These are phyloP conservation scores for Agonum fuliginosum DNA, from an alignment of 2,888 invertebrate genomes.

Conservation along the genomic window DNA sequence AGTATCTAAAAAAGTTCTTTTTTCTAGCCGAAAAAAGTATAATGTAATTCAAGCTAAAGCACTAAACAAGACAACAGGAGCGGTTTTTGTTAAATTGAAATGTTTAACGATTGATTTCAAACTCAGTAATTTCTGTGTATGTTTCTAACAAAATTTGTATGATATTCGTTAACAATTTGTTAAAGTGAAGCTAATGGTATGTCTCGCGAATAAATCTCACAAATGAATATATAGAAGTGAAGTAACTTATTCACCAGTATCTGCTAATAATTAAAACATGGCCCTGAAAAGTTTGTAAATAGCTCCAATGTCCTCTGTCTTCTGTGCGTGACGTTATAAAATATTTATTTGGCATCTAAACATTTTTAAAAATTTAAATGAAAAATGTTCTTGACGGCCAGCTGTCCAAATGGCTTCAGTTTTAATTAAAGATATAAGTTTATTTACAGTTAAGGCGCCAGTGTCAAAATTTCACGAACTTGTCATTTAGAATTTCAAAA, in stretches of 20 bases:
- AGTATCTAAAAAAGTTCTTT: too few relatives aligned
- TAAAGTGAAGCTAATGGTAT: too few relatives aligned
- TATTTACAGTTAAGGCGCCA: slow-evolving; percentile 5
- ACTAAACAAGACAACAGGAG: too few relatives aligned
- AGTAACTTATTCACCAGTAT: neutral
- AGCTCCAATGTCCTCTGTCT: neutral
- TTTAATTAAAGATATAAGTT: slow-evolving; percentile 17
- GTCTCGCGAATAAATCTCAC: too few relatives aligned
- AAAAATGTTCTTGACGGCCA: neutral
- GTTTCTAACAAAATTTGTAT: too few relatives aligned
- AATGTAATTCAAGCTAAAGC: too few relatives aligned
- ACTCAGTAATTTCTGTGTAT: too few relatives aligned
- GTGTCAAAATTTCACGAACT: neutral
- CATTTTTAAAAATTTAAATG: slow-evolving; percentile 6
- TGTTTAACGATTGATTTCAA: too few relatives aligned
- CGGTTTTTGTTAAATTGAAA: too few relatives aligned
- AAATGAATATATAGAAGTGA: too few relatives aligned
- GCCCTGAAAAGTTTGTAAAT: slow-evolving; percentile 15
- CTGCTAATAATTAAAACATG: slow-evolving; percentile 20
- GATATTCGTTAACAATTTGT: too few relatives aligned
- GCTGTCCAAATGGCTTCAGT: slow-evolving; percentile 5
- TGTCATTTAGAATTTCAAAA: slow-evolving; percentile 1
- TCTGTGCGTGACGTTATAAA: slow-evolving; percentile 13
- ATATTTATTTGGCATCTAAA: slow-evolving; percentile 2
- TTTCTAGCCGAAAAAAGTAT: too few relatives aligned